Percentiles rank a stretch among this genome's conserved stretches.
These are phyloP conservation scores for Cervus canadensis DNA, from an alignment of 2,113 vertebrate genomes.

Conservation along the genomic window DNA sequence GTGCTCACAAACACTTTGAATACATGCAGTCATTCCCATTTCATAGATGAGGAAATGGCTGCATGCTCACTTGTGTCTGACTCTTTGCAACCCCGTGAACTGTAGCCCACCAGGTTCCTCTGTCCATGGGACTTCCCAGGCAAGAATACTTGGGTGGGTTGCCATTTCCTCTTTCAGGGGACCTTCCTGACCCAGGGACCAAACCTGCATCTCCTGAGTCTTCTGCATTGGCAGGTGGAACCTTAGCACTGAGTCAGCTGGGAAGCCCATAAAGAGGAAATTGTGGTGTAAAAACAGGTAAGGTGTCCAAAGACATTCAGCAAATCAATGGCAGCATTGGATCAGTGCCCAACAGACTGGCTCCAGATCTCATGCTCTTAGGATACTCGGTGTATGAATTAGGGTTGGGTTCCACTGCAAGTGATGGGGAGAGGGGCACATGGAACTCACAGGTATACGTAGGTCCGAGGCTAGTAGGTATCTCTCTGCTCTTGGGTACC, in stretches of 20 bases:
- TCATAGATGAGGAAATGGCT: not conserved
- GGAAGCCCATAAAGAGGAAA: not conserved
- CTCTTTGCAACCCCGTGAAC: not conserved
- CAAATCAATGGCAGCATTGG: not conserved
- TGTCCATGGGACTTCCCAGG: not conserved
- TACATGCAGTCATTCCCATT: not conserved
- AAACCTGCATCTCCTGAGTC: not conserved
- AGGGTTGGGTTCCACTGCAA: not conserved
- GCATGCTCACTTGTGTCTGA: not conserved
- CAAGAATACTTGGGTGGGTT: not conserved
- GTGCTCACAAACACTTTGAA: not conserved
- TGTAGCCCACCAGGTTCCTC: not conserved
- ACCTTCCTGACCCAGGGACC: not conserved
- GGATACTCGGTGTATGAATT: not conserved
- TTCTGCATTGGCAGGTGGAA: not conserved
- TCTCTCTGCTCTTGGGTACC: not conserved
- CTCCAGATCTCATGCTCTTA: not conserved
- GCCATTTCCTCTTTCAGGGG: not conserved
- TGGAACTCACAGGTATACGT: not conserved
- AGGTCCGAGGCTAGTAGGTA: not conserved
- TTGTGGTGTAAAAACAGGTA: not conserved
- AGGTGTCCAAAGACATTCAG: not conserved
- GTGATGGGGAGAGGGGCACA: no score
- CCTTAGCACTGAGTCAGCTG: not conserved
- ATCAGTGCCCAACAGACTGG: not conserved